These are phyloP conservation scores for Gallirallus australis DNA, from an alignment of 2,797 vertebrate genomes.

Conservation along the genomic window DNA sequence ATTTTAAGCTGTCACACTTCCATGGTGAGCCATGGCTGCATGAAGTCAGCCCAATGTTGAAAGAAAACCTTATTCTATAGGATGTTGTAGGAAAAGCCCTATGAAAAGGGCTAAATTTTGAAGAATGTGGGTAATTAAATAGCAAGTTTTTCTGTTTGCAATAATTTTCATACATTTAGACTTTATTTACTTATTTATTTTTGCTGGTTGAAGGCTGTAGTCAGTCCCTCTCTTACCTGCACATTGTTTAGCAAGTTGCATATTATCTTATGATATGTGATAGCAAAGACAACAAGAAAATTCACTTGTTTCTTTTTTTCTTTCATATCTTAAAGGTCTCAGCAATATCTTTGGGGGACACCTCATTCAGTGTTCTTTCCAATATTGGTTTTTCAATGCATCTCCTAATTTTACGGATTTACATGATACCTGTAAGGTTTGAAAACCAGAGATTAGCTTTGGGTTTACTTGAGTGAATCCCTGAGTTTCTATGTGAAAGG, in stretches of 20 bases:
- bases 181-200: neutral
- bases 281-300: neutral
- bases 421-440: rapidly evolving
- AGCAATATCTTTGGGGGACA: neutral
- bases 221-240: neutral
- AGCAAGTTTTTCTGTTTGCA: neutral
- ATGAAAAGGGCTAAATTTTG: neutral
- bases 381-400: neutral
- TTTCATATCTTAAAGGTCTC: neutral
- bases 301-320: neutral
- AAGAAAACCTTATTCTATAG: neutral
- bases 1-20: neutral
- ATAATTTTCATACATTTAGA: neutral
- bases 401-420: neutral
- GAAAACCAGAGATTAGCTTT: neutral
- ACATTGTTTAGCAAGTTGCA: neutral
- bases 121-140: neutral
- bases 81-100: neutral
- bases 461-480: neutral
- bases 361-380: neutral
- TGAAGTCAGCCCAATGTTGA: neutral
- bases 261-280: rapidly evolving
- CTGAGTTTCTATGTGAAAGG: neutral
- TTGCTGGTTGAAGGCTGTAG: neutral
- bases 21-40: neutral